Evolutionary conservation across 2,113 vertebrate species (phyloP).

Genomic region (Labeo catla): DNA sequence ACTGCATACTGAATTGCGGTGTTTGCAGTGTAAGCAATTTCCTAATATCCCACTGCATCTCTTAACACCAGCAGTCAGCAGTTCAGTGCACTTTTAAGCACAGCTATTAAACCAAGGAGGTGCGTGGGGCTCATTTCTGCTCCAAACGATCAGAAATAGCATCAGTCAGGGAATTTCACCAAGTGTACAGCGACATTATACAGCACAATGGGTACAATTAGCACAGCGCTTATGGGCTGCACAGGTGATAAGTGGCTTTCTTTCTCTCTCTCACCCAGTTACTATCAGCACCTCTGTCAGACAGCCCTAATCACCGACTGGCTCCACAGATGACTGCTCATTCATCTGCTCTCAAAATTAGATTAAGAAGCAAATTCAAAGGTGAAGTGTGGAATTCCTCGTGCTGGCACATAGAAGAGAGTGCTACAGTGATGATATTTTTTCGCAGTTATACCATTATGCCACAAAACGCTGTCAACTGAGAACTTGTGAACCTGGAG

Average conservation of each 20-base stretch:
- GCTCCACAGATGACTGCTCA: constrained; percentile 12
- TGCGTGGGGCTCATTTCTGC: constrained; percentile 11
- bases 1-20: not conserved
- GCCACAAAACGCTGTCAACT: no score
- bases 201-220: constrained; percentile 18
- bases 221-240: constrained; percentile 33
- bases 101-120: constrained; percentile 36
- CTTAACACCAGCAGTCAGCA: constrained; percentile 6
- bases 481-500: no score
- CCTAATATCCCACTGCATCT: constrained; percentile 7
- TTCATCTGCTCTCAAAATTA: constrained; percentile 31
- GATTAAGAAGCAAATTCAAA: constrained; percentile 44
- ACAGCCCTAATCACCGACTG: constrained; percentile 30
- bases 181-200: constrained; percentile 17
- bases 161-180: constrained; percentile 38
- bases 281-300: constrained; percentile 35
- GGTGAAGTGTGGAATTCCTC: constrained; percentile 2
- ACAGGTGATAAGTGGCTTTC: constrained; percentile 47
- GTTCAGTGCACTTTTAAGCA: constrained; percentile 20
- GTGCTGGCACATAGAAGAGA: not conserved
- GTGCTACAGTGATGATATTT: not conserved
- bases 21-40: not conserved
- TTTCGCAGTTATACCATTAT: not conserved
- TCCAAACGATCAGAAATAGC: not conserved
- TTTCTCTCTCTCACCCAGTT: constrained; percentile 6